Base-by-base conservation (phyloP, 2,797 vertebrate genomes). In the Pipistrellus pygmaeus region DNA sequence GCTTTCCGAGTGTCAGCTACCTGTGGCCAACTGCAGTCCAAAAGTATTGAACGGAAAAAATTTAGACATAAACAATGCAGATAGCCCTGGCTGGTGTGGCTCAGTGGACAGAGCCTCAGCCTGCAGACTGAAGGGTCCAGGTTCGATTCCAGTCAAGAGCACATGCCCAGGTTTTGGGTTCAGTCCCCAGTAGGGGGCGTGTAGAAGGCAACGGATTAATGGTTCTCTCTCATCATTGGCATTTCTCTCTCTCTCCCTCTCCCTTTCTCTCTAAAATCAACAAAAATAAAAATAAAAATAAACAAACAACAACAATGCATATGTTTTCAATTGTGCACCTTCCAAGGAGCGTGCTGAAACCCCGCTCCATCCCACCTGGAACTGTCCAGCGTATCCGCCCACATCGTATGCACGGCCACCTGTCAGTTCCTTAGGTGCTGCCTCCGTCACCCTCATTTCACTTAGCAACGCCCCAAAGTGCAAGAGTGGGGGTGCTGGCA, bases 281-380 rank as follows among this genome's bases (percentile, higher is more conserved):
- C n/a, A n/a, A n/a, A n/a, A n/a, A 51, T 51, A 51, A 51, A 51
- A 51, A 51, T 51, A 51, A 51, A 51, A 51, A 51, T 51, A 15
- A 51, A 51, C 48, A 44, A 44, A 44, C 11, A 44, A 44, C 44
- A 82, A 15, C 60, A n/a, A 23, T 3, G 44, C 4, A 0, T 46
- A 15, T n/a, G 41, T 21, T 46, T 82, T 64, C 14, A 32, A 5
- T 21, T 3, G 41, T 46, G 60, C 17, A 1, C 30, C 27, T 64
- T 64, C 27, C 4, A 0, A 44, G 78, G 2, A 46, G 27, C 11
- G 1, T 0, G 38, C 5, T 5, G 38, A 20, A n/a, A 5, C 21
- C 55, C 38, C 5, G 35, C 57, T 30, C 25, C 38, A 62, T 11
- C 55, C 78, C 18, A 7, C 78, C 78, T 21, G 38, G 55, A 2